phyloP scores from a whole-genome alignment of 2,888 invertebrate genomes.

The Listrodromus nycthemerus region DNA sequence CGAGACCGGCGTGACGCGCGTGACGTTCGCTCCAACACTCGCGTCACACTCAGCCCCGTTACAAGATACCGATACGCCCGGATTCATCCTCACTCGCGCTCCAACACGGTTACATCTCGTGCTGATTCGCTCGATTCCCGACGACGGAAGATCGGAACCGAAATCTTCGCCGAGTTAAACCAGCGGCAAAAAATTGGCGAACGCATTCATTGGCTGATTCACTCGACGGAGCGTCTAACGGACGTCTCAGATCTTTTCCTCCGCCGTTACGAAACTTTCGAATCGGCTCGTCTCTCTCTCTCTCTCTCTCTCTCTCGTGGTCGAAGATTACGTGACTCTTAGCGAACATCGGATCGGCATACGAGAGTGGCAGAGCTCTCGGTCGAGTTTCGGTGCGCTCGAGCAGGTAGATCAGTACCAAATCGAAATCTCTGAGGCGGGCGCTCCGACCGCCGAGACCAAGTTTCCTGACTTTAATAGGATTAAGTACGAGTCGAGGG shows the following conservation, averaged over 20 bases:
- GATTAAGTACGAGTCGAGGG: slow-evolving; percentile 66
- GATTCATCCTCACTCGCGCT: neutral
- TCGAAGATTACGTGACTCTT: slow-evolving; percentile 53
- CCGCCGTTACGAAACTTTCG: slow-evolving; percentile 41
- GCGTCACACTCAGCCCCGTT: slow-evolving; percentile 9
- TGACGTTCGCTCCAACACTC: slow-evolving; percentile 37
- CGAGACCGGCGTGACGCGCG: slow-evolving; percentile 43
- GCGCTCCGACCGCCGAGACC: slow-evolving; percentile 26
- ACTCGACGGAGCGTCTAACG: slow-evolving; percentile 13
- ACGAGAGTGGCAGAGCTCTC: slow-evolving; percentile 38
- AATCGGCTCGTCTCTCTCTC: too few relatives aligned
- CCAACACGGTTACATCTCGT: neutral
- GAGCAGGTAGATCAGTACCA: slow-evolving; percentile 44
- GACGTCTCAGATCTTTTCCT: slow-evolving; percentile 15
- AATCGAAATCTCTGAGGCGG: slow-evolving; percentile 53
- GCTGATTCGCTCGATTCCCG: neutral
- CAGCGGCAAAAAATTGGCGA: neutral
- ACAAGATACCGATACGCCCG: slow-evolving; percentile 7
- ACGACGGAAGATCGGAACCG: neutral
- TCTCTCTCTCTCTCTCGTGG: too few relatives aligned
- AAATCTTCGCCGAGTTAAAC: slow-evolving; percentile 18
- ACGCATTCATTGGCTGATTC: neutral
- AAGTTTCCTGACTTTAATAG: slow-evolving; percentile 75
- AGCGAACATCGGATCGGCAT: slow-evolving; percentile 36
- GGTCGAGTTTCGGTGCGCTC: slow-evolving; percentile 16